Percentiles rank a stretch among this genome's conserved stretches.
Evolutionary conservation across 2,888 invertebrate genomes (phyloP).

Genomic region (Tanypteryx hageni): DNA sequence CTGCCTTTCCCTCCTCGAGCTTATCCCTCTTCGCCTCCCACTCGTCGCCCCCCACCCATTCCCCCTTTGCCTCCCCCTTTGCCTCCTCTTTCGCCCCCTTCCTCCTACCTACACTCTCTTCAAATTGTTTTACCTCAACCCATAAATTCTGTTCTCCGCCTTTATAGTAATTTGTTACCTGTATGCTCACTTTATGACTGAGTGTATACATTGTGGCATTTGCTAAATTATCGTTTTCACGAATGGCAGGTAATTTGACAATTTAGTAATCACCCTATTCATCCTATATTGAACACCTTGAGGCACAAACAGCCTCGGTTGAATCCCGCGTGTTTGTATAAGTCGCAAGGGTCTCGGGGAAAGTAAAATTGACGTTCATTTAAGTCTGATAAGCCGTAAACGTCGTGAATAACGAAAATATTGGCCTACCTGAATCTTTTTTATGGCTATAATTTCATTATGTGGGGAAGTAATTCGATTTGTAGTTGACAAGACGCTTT

Average conservation of each 20-base stretch:
- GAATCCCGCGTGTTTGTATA: background rate
- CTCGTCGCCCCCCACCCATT: too few species aligned
- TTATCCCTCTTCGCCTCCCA: too few species aligned
- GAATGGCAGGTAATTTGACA: conserved; percentile 2
- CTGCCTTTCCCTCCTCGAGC: too few species aligned
- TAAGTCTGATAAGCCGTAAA: background rate
- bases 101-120: background rate
- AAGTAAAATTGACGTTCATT: background rate
- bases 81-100: background rate
- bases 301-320: background rate
- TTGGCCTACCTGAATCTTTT: background rate
- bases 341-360: background rate
- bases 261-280: conserved; percentile 12
- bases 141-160: background rate
- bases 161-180: background rate
- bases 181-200: background rate
- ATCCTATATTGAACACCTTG: background rate
- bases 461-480: too few species aligned
- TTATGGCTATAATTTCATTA: too few species aligned
- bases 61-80: background rate
- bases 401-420: background rate
- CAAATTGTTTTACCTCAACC: background rate
- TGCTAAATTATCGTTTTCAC: conserved; percentile 4
- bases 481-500: too few species aligned
- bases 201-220: background rate